Conservation (phyloP, 2,797 vertebrate species). For the Vultur gryphus region DNA sequence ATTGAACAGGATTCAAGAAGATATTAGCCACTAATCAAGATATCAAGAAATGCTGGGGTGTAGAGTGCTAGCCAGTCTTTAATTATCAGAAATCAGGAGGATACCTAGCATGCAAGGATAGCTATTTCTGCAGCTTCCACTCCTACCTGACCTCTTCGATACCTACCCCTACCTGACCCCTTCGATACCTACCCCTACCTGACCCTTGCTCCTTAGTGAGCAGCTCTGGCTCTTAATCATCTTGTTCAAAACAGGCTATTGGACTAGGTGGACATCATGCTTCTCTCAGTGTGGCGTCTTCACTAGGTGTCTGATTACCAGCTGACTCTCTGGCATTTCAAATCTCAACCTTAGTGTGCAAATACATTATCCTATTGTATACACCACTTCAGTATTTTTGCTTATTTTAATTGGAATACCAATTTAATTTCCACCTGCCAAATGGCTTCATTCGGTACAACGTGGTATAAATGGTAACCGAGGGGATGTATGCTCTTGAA, state of each 20-base stretch:
- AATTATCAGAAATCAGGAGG: not conserved
- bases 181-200: not conserved
- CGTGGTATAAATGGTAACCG: accelerated
- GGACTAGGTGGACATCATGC: not conserved
- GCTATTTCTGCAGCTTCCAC: not conserved
- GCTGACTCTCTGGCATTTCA: not conserved
- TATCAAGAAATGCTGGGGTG: not conserved
- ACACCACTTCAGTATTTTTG: not conserved
- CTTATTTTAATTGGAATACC: not conserved
- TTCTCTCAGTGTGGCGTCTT: not conserved
- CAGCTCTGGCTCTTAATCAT: not conserved
- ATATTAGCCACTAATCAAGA: not conserved
- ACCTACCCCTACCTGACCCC: not conserved
- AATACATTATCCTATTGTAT: not conserved
- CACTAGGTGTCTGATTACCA: not conserved
- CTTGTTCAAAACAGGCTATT: not conserved
- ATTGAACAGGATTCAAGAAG: not conserved
- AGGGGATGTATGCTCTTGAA: not conserved
- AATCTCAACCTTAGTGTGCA: not conserved
- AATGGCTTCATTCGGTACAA: not conserved
- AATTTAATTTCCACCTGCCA: not conserved
- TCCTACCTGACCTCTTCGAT: not conserved
- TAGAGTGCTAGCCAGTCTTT: not conserved
- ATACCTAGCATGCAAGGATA: not conserved
- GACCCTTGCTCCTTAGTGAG: not conserved